phyloP scores from a whole-genome alignment of 2,888 invertebrate genomes.

The Athalia cordata region DNA sequence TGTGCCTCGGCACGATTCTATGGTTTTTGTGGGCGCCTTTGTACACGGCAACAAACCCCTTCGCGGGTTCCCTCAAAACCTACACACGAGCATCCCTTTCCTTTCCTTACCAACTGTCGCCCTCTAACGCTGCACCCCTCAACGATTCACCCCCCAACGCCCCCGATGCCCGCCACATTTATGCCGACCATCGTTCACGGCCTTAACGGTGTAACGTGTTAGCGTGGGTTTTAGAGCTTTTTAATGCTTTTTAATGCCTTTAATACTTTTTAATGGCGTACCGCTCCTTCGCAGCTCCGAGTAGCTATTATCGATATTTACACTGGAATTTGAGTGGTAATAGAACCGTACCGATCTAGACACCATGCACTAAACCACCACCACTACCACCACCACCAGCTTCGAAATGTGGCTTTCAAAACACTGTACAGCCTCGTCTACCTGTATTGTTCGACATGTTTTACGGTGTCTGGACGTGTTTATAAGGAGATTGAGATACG shows the following conservation, averaged over 20 bases:
- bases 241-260: slow-evolving; percentile 51
- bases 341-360: slow-evolving; percentile 36
- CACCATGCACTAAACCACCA: neutral
- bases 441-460: slow-evolving; percentile 32
- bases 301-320: slow-evolving; percentile 53
- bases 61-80: slow-evolving; percentile 3
- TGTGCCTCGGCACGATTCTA: slow-evolving; percentile 39
- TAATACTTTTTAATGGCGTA: slow-evolving; percentile 39
- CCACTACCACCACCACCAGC: neutral
- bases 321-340: slow-evolving; percentile 51
- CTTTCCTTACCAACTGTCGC: neutral
- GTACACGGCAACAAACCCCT: slow-evolving; percentile 28
- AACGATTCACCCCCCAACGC: neutral
- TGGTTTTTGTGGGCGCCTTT: slow-evolving; percentile 40
- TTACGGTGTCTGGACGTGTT: slow-evolving; percentile 29
- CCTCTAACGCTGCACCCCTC: neutral
- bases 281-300: slow-evolving; percentile 34
- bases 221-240: slow-evolving; percentile 55
- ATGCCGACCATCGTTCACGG: slow-evolving; percentile 61
- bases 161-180: slow-evolving; percentile 55
- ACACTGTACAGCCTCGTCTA: neutral
- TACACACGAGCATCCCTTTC: neutral
- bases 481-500: neutral
- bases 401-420: neutral
- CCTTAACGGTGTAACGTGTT: slow-evolving; percentile 59